These are phyloP conservation scores for Pyrochroa serraticornis DNA, from an alignment of 2,888 invertebrate species.

Conservation along the genomic window DNA sequence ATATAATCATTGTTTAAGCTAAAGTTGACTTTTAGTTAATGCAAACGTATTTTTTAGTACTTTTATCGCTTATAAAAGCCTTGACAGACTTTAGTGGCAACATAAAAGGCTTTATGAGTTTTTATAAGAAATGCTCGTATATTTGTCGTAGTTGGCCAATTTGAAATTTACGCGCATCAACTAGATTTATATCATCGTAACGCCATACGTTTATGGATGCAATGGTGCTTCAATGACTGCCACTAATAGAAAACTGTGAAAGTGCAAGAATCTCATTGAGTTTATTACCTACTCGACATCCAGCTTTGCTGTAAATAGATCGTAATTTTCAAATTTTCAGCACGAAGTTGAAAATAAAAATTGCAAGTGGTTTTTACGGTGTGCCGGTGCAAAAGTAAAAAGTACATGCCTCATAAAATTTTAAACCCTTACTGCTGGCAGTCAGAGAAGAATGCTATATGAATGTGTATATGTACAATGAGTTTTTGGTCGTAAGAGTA, in stretches of 20 bases:
- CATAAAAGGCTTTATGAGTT: constrained; percentile 44
- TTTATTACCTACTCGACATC: background rate
- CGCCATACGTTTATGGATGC: constrained; percentile 7
- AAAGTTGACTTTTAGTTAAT: constrained; percentile 38
- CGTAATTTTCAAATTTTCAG: too few species aligned
- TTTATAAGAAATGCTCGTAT: constrained; percentile 39
- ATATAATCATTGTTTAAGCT: constrained; percentile 42
- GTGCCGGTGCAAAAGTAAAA: background rate
- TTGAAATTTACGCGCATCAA: constrained; percentile 32
- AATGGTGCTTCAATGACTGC: background rate
- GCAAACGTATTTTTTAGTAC: constrained; percentile 43
- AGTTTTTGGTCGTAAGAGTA: constrained; percentile 25
- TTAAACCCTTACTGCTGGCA: background rate
- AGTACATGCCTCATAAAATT: background rate
- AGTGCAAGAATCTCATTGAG: background rate
- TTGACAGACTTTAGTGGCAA: constrained; percentile 42
- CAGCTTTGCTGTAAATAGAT: background rate
- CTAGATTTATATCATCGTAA: constrained; percentile 24
- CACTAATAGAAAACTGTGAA: constrained; percentile 11
- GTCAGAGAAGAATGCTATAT: constrained; percentile 4
- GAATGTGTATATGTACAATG: constrained; percentile 20
- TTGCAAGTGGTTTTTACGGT: background rate
- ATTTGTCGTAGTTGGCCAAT: constrained; percentile 38
- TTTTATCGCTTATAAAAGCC: constrained; percentile 42
- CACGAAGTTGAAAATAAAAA: too few species aligned